Conservation (phyloP, 2,113 vertebrate genomes). For the Columba livia region DNA sequence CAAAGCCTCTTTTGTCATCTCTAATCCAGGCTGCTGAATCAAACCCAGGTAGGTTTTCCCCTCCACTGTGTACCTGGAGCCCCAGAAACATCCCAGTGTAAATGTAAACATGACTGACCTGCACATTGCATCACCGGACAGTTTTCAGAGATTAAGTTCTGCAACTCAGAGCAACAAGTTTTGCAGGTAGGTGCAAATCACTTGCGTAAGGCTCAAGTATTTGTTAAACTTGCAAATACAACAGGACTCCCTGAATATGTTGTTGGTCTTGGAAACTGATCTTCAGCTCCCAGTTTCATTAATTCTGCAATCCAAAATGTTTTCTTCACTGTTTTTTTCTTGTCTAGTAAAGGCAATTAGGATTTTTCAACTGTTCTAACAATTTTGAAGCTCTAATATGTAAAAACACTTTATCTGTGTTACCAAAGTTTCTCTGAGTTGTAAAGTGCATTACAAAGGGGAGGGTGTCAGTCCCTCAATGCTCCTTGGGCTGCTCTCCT, state of each 20-base stretch:
- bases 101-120: neutral
- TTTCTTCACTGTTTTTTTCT: neutral
- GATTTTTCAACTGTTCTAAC: conserved; percentile 39
- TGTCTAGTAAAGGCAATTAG: neutral
- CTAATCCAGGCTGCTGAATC: neutral
- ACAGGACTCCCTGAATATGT: neutral
- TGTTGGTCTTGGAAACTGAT: neutral
- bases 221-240: neutral
- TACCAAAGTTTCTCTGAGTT: conserved; percentile 16
- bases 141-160: neutral
- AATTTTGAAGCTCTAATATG: conserved; percentile 6
- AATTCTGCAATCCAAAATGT: neutral
- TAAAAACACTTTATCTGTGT: conserved; percentile 29
- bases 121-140: neutral
- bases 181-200: neutral
- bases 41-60: neutral
- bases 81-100: neutral
- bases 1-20: neutral
- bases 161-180: neutral
- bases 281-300: neutral
- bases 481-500: conserved; percentile 8
- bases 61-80: neutral
- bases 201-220: neutral
- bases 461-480: neutral
- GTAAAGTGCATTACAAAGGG: conserved; percentile 33